Conservation (phyloP, 1,140 invertebrate species). For the Ips nitidus region DNA sequence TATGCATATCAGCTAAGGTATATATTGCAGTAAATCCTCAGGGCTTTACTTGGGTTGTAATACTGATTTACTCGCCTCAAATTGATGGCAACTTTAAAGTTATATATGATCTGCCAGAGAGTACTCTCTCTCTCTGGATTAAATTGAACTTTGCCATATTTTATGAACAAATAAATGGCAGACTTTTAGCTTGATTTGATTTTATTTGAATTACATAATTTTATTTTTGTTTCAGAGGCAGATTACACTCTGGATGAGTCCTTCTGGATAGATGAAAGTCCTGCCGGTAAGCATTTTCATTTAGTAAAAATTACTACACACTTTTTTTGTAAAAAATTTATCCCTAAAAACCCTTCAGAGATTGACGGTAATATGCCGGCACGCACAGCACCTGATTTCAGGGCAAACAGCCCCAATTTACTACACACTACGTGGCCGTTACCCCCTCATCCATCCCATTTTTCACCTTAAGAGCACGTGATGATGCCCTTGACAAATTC, state of each 20-base stretch:
- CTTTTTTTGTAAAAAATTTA: background rate
- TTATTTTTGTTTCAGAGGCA: constrained; percentile 73
- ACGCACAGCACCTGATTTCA: constrained; percentile 24
- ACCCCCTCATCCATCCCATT: background rate
- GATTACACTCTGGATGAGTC: constrained; percentile 89
- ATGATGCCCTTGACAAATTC: constrained; percentile 18
- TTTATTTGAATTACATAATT: background rate
- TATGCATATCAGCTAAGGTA: no score
- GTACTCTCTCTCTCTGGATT: no score
- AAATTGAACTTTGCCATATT: no score
- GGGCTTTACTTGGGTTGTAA: no score
- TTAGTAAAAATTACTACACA: background rate
- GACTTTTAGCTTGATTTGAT: background rate
- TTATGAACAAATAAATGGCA: background rate
- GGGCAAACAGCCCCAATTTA: constrained; percentile 29
- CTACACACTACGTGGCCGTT: constrained; percentile 16
- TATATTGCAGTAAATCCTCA: background rate
- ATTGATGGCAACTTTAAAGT: no score
- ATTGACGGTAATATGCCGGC: constrained; percentile 9
- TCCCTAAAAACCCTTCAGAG: constrained; percentile 4
- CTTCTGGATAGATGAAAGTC: constrained; percentile 87
- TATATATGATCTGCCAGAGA: no score
- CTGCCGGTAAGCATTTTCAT: constrained; percentile 69
- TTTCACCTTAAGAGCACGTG: constrained; percentile 20
- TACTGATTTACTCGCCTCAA: no score